A percentile compares a stretch with the other conserved stretches of the same genome.
These are phyloP conservation scores for Nephrotoma flavescens DNA, from an alignment of 2,888 invertebrate genomes.

Conservation along the genomic window DNA sequence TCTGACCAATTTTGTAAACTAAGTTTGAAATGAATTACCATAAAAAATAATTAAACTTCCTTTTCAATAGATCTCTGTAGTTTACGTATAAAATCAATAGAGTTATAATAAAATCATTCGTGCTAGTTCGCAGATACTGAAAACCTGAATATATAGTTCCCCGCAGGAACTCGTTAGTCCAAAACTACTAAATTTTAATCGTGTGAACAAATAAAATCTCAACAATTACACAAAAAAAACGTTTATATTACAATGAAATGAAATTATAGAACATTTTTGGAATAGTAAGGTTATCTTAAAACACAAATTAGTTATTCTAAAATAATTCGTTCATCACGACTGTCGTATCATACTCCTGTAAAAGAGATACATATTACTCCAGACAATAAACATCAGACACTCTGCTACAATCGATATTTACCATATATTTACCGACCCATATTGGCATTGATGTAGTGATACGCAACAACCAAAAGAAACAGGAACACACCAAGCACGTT, in stretches of 20 bases:
- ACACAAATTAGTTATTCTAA: neutral
- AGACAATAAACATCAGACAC: neutral
- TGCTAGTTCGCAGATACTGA: too few species aligned
- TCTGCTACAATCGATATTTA: neutral
- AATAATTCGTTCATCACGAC: neutral
- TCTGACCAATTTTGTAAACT: too few species aligned
- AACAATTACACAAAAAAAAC: neutral
- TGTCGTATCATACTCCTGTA: neutral
- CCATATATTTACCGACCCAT: constrained; percentile 14
- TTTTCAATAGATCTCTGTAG: too few species aligned
- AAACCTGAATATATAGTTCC: too few species aligned
- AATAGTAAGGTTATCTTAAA: neutral
- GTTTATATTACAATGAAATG: neutral
- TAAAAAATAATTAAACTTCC: too few species aligned
- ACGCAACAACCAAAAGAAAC: constrained; percentile 86
- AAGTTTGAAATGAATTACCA: too few species aligned
- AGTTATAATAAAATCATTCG: too few species aligned
- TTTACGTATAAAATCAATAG: too few species aligned
- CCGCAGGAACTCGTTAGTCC: too few species aligned
- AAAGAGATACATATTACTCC: neutral
- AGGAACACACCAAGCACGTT: constrained; percentile 87
- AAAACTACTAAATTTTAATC: too few species aligned
- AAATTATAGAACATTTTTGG: neutral
- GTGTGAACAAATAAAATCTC: neutral
- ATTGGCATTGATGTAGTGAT: constrained; percentile 89